Evolutionary conservation across 2,888 invertebrate species (phyloP), one percentile per base, ranked within the genome.

Genomic region (Ceraclea dissimilis): DNA sequence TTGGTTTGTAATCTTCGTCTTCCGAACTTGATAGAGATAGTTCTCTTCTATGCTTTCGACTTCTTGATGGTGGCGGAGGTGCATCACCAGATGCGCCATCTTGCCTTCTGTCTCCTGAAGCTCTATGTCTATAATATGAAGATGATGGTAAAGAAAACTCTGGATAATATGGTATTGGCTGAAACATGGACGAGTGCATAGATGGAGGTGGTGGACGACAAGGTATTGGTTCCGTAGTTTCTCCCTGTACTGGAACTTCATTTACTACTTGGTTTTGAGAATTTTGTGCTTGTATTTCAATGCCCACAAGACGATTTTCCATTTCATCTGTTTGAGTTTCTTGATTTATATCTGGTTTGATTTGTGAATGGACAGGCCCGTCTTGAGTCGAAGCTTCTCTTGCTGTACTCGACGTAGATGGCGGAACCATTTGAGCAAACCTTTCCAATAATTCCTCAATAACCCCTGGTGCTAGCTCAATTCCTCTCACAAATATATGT

Each of bases 391-490:
- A 49, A 31, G 55, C 21, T 16, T 51, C 33, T 10, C 48, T 17
- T 21, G 34, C 31, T 1, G 49, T 31, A 52, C 8, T 20, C 2
- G 57, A 39, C 17, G 44, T 26, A 6, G 60, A 54, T 11, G 59
- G 51, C 11, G 76, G 72, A 17, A 75, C 70, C 63, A 78, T 72
- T 66, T 78, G 76, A 47, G 78, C 71, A 64, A 78, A 77, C 59
- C 76, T 81, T 70, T 70, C 73, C 2, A 86, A 79, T 54, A 85
- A 80, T 65, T 84, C 82, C 64, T 85, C 83, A 52, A 86, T 82
- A 54, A 87, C 80, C 5, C 82, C 82, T 21, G 83, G 80, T 1
- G 85, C 84, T 63, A 86, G 75, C 67, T 85, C 84, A 50, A 88
- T 79, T 55, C 84, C 85, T 64, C 81, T 81, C 1, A 86, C 79